phyloP scores from a whole-genome alignment of 2,888 invertebrate species.

The Oscheius myriophilus region DNA sequence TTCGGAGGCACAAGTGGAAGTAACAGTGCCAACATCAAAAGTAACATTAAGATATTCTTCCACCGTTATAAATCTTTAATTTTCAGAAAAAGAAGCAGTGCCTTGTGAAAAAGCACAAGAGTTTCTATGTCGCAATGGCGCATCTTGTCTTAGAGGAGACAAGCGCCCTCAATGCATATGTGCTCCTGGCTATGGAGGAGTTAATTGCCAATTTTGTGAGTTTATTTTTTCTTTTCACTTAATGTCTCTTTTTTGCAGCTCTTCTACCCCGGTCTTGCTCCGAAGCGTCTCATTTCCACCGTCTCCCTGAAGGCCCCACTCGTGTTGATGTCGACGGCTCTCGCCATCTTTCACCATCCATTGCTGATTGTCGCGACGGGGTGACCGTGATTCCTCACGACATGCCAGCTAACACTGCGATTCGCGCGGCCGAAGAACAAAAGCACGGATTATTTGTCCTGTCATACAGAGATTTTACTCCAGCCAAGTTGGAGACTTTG shows the following conservation, averaged over 20 bases:
- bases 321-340: slow-evolving; percentile 65
- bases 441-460: slow-evolving; percentile 47
- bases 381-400: slow-evolving; percentile 58
- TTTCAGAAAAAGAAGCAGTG: slow-evolving; percentile 9
- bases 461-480: slow-evolving; percentile 53
- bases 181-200: slow-evolving; percentile 55
- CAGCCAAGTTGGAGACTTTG: slow-evolving; percentile 42
- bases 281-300: slow-evolving; percentile 55
- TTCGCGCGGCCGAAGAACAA: slow-evolving; percentile 38
- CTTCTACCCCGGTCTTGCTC: slow-evolving; percentile 59
- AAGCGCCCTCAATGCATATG: slow-evolving; percentile 48
- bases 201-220: slow-evolving; percentile 65
- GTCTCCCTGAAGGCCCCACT: slow-evolving; percentile 56
- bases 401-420: slow-evolving; percentile 49
- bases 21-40: not conserved
- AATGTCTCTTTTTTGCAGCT: no score
- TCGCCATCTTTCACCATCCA: slow-evolving; percentile 45
- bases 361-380: slow-evolving; percentile 50
- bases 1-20: no score
- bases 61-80: no score
- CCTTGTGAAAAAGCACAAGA: slow-evolving; percentile 47
- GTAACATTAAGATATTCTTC: not conserved
- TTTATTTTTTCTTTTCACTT: not conserved
- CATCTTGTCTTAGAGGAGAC: slow-evolving; percentile 34
- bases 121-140: slow-evolving; percentile 54